These are phyloP conservation scores for Drosophila cardini DNA, from an alignment of 1,140 invertebrate genomes.

Conservation along the genomic window DNA sequence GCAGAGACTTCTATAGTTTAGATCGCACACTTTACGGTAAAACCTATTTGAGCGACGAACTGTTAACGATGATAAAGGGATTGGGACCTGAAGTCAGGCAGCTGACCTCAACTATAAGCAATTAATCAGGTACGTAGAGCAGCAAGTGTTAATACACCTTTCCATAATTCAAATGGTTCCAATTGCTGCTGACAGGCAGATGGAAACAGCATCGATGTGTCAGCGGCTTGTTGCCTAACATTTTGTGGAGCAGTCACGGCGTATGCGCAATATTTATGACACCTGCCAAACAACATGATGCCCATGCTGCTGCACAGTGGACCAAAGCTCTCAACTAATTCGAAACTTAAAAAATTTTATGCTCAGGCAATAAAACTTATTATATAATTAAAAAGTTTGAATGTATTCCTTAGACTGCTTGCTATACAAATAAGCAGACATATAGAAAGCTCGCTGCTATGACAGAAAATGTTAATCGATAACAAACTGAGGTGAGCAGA, in stretches of 20 bases:
- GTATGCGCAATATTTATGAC: constrained; percentile 36
- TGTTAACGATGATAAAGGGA: neutral
- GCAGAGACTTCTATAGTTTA: constrained; percentile 6
- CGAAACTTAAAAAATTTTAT: neutral
- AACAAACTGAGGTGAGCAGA: neutral
- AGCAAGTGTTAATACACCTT: constrained; percentile 2
- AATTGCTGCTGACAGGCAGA: constrained; percentile 14
- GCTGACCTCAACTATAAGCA: neutral
- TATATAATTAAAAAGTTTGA: neutral
- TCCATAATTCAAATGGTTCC: constrained; percentile 5
- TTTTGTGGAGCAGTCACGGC: constrained; percentile 11
- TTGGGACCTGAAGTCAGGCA: neutral
- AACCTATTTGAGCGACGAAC: constrained; percentile 24
- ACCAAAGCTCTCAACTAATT: neutral
- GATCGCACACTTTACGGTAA: constrained; percentile 15
- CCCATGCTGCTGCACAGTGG: neutral
- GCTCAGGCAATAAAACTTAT: neutral
- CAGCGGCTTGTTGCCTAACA: constrained; percentile 14
- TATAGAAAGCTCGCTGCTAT: constrained; percentile 8
- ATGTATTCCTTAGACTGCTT: neutral
- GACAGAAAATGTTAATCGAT: constrained; percentile 8
- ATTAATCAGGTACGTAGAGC: neutral
- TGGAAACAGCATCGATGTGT: neutral
- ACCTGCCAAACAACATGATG: constrained; percentile 20
- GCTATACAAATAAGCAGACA: neutral